Conservation (phyloP, 2,113 vertebrate species). For the Callospermophilus lateralis region DNA sequence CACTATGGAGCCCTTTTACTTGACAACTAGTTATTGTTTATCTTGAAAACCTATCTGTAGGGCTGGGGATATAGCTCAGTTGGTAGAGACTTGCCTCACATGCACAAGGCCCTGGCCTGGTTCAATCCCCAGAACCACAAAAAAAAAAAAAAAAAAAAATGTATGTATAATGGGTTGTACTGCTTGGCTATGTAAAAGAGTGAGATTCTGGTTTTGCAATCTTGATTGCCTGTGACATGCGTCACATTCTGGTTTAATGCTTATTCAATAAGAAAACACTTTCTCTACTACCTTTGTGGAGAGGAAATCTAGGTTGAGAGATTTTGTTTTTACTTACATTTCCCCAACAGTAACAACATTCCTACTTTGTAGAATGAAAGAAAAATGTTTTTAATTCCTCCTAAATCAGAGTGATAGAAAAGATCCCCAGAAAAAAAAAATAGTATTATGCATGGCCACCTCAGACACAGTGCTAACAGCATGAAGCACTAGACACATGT, state of each 20-base stretch:
- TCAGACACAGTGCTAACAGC: background rate
- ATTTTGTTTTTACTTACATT: slow-evolving; percentile 40
- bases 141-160: background rate
- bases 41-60: background rate
- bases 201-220: background rate
- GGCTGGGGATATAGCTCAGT: too few species aligned
- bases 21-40: background rate
- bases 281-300: background rate
- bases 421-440: slow-evolving; percentile 14
- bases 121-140: too few species aligned
- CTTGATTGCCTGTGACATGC: background rate
- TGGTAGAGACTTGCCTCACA: too few species aligned
- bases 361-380: background rate
- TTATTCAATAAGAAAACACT: background rate
- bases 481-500: background rate
- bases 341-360: background rate
- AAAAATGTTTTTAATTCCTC: background rate
- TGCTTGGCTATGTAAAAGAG: background rate
- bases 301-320: background rate
- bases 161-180: background rate
- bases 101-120: too few species aligned
- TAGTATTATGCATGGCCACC: background rate
- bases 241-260: background rate
- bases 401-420: slow-evolving; percentile 20
- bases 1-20: background rate